Base-by-base conservation (phyloP, 2,888 invertebrate genomes). In the Nineta flava region DNA sequence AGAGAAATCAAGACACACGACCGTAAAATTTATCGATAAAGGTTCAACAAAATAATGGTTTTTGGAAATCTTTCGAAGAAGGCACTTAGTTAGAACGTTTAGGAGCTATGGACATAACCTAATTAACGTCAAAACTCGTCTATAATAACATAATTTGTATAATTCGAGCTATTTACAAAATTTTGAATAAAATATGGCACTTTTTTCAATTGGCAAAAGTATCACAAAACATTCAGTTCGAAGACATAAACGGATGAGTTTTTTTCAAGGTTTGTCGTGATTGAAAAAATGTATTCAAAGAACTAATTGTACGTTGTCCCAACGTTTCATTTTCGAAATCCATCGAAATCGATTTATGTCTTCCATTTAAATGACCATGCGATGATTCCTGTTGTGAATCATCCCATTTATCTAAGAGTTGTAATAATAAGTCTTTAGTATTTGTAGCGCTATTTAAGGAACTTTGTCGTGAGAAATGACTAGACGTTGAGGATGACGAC, bases 281-380 rank as follows among this genome's bases (percentile, higher is more conserved):
- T 54, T 83, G 81, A 64, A 85, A 87, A 69, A 86, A 87, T 50
- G 81, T 82, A 56, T 87, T 85, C 43, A 87, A 72, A 50, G 87
- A 86, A 57, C 82, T 84, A 72, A 87, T 85, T 9, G 87, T 83
- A 57, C 75, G 77, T 60, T 86, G 81, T 35, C 83, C 85, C 47
- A 87, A 68, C 53, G 78, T 77, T 56, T 84, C 82, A 17, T 78
- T 76, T 9, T 82, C 76, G 79, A 81, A 85, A 58, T 86, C 86
- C 47, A 82, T 68, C 26, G 86, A 85, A 56, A 87, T 76, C 15
- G 85, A 85, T 58, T 83, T 81, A 56, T 83, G 82, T 38, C 75
- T 61, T 0, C 76, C 74, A 15, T 72, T 72, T 3, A 77, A 70
- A 53, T 76, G 69, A 6, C 56, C 55, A n/a, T 46, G 57, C 43